Percentiles rank a stretch among this genome's conserved stretches.
Conservation (phyloP, 1,140 invertebrate genomes). For the Subanguina moxae region DNA sequence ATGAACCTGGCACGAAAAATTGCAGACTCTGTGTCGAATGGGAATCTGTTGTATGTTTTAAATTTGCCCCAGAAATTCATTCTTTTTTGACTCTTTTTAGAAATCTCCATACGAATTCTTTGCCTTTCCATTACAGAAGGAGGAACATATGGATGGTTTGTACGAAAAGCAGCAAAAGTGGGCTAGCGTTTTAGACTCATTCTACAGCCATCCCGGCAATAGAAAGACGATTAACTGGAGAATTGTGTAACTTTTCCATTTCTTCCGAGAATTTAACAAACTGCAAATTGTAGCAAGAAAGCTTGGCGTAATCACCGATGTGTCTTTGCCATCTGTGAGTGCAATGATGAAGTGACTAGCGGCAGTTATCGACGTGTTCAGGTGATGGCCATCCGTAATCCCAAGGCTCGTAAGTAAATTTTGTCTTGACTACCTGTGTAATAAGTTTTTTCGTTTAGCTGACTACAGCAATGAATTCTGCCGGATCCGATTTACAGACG, state of each 20-base stretch:
- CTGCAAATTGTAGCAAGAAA: neutral
- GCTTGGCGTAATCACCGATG: neutral
- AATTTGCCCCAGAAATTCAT: neutral
- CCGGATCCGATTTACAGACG: conserved; percentile 25
- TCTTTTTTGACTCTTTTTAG: conserved; percentile 22
- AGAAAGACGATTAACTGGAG: neutral
- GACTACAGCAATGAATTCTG: conserved; percentile 26
- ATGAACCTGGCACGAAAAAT: neutral
- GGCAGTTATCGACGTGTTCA: conserved; percentile 13
- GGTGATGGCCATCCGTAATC: neutral
- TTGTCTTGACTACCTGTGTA: too few species aligned
- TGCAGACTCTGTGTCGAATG: neutral
- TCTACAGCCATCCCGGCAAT: conserved; percentile 22
- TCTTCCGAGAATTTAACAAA: neutral
- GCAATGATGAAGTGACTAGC: conserved; percentile 12
- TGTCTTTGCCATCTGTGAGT: conserved; percentile 27
- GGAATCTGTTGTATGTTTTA: neutral
- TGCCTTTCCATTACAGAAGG: conserved; percentile 13
- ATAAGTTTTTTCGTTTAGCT: neutral
- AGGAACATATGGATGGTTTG: conserved; percentile 1
- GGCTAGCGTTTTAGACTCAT: conserved; percentile 11
- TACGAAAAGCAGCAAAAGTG: conserved; percentile 17
- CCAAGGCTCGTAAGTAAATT: neutral
- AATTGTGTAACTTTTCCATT: conserved; percentile 1
- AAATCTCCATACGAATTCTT: conserved; percentile 29